Conservation (phyloP, 2,113 vertebrate genomes). For the Lonchura striata region DNA sequence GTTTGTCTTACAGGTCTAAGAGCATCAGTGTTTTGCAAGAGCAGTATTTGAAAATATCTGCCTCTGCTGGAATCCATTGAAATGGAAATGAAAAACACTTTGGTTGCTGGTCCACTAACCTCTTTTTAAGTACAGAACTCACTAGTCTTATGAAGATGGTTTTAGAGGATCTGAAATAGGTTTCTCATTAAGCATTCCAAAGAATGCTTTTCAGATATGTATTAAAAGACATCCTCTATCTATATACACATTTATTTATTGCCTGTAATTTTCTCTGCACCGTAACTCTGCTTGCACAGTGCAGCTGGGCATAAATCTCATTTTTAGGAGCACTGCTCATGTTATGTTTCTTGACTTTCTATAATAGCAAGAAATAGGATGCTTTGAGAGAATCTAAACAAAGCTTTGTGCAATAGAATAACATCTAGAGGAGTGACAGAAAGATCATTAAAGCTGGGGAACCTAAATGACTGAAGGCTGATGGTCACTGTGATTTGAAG, state of each 20-base stretch:
- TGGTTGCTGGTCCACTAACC: background rate
- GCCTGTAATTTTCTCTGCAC: constrained; percentile 43
- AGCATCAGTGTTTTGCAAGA: background rate
- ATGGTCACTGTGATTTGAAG: background rate
- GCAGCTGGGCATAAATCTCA: constrained; percentile 34
- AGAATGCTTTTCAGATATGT: constrained; percentile 12
- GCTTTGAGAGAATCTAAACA: background rate
- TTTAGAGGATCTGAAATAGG: constrained; percentile 7
- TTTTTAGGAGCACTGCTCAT: constrained; percentile 35
- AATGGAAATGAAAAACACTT: background rate
- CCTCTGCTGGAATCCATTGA: constrained; percentile 24
- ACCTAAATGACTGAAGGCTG: background rate
- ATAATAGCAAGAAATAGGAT: constrained; percentile 13
- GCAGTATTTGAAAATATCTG: background rate
- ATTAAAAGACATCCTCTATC: constrained; percentile 28
- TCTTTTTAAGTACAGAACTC: background rate
- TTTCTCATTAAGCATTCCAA: constrained; percentile 42
- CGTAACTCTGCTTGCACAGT: constrained; percentile 15
- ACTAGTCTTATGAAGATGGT: background rate
- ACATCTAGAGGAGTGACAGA: background rate
- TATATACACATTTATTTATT: constrained; percentile 23
- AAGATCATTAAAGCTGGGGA: background rate
- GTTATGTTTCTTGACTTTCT: constrained; percentile 34
- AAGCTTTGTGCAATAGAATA: background rate
- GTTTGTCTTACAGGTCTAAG: background rate